Percentiles rank a stretch among this genome's conserved stretches.
phyloP scores from a whole-genome alignment of 2,888 invertebrate species.

The Athrips mouffetella region DNA sequence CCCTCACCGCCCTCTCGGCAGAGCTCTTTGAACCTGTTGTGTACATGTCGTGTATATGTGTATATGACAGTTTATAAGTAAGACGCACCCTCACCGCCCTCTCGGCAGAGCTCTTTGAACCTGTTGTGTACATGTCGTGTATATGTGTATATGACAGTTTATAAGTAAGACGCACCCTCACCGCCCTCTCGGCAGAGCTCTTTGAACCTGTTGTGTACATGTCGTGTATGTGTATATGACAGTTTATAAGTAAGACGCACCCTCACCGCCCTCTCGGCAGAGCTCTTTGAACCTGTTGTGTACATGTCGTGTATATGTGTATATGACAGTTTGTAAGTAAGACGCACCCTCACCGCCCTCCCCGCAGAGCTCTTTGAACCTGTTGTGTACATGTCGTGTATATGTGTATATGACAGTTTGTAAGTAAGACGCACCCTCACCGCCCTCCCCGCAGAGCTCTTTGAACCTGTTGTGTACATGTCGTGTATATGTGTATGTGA shows the following conservation, averaged over 20 bases:
- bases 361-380: conserved; percentile 87
- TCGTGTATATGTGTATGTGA: conserved; percentile 91
- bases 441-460: conserved; percentile 87
- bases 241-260: conserved; percentile 85
- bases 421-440: conserved; percentile 86
- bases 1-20: conserved; percentile 86
- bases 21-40: conserved; percentile 88
- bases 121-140: no score
- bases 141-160: no score
- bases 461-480: no score
- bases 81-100: conserved; percentile 86
- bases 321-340: conserved; percentile 89
- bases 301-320: no score
- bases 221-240: conserved; percentile 93
- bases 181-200: conserved; percentile 88
- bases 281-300: conserved; percentile 90
- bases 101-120: conserved; percentile 87
- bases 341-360: conserved; percentile 87
- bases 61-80: conserved; percentile 91
- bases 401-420: no score
- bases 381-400: no score
- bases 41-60: no score
- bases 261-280: conserved; percentile 86
- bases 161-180: conserved; percentile 85
- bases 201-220: conserved; percentile 88